Percentiles rank a stretch among this genome's conserved stretches.
phyloP scores from a whole-genome alignment of 2,888 invertebrate genomes.

The Noctua fimbriata region DNA sequence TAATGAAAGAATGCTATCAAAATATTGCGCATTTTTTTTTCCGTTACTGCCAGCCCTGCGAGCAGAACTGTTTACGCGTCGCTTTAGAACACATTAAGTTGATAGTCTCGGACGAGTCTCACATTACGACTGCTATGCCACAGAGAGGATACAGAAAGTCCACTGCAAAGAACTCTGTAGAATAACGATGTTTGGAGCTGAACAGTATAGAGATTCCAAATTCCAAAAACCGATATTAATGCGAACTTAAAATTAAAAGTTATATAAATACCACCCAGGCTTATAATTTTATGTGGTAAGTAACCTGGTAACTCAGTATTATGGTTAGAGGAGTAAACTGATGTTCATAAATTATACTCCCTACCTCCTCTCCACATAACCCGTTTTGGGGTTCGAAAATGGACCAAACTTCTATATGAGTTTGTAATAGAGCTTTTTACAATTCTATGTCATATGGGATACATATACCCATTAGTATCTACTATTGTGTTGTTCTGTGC shows the following conservation, averaged over 20 bases:
- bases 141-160: conserved; percentile 3
- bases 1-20: background rate
- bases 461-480: background rate
- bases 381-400: background rate
- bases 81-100: conserved; percentile 61
- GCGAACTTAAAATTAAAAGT: background rate
- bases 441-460: background rate
- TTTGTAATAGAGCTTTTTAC: background rate
- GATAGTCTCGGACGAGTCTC: conserved; percentile 46
- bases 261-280: background rate
- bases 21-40: background rate
- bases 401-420: background rate
- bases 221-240: background rate
- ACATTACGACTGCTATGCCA: conserved; percentile 18
- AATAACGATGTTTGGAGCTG: background rate
- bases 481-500: conserved; percentile 4
- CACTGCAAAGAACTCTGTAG: background rate
- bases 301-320: background rate
- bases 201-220: background rate
- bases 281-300: background rate
- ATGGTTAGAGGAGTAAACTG: background rate
- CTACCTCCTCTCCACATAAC: too few species aligned
- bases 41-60: conserved; percentile 5
- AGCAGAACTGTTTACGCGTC: conserved; percentile 36
- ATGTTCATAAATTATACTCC: background rate